Evolutionary conservation across 2,888 invertebrate species (phyloP), one percentile per base, ranked within the genome.

Genomic region (Torymus texanus): DNA sequence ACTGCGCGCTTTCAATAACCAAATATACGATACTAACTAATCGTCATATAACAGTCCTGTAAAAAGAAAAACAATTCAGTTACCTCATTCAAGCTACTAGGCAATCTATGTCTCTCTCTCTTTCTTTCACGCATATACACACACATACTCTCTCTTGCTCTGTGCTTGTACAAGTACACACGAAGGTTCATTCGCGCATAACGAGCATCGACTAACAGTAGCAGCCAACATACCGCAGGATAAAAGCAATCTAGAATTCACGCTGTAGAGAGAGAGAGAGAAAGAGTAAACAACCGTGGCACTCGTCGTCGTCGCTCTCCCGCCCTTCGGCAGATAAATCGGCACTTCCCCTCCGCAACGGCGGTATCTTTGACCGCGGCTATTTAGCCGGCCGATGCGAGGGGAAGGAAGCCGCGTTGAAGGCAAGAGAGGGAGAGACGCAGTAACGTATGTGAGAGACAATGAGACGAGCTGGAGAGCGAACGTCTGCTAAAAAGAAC

Each of bases 221-320:
- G 41, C 41, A 41, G 8, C 41, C 41, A 41, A 41, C 41, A 41
- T 1, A 5, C 2, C 21, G 13, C 62, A 53, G 67, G 66, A 75
- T 75, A 59, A 75, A 59, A 67, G 75, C 75, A 75, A 75, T 75
- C 75, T 53, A 41, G 75, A 75, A 68, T 75, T 67, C 13, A 68
- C 68, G 67, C 41, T 2, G 18, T 41, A 5, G 5, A 41, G 41
- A 41, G 41, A 5, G 41, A 41, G 41, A 41, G 41, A 41, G 41
- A 41, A 8, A 41, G 41, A 41, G 41, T 41, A 41, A 41, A 41
- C 41, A 41, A 8, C 41, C 41, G 41, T 41, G 41, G 41, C 41
- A 41, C 41, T 41, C 41, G 41, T 41, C 41, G 41, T 41, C 41
- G 41, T 29, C 5, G 29, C 51, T 10, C 16, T 18, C 68, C 68